Evolutionary conservation across 2,888 invertebrate genomes (phyloP), one percentile per base, ranked within the genome.

Genomic region (Agonopterix arenella): DNA sequence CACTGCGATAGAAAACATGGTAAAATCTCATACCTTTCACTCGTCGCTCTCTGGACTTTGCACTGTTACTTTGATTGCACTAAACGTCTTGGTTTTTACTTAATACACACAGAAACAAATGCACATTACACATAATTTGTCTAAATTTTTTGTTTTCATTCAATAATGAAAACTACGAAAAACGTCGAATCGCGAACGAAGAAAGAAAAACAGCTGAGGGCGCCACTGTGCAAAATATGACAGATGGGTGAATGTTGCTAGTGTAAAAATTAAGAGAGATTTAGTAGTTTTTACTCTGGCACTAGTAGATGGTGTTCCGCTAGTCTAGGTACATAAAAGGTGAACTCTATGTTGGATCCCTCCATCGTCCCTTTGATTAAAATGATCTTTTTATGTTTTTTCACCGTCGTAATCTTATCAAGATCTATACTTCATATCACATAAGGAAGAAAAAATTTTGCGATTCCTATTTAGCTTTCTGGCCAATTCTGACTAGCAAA

Each of bases 151-250:
- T 66, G 61, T 72, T 69, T 59, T 66, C 62, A 60, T 62, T 54
- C 44, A 65, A 43, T 16, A 11, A 54, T 55, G 52, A 55, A 65
- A 71, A 70, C 58, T 64, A 68, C 63, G 44, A 44, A n/a, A 11
- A 40, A 7, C 44, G 28, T 66, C 62, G 66, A 66, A 58, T 66
- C 61, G 58, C 59, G 59, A 66, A 40, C 13, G n/a, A 51, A 54
- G 44, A 60, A 63, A 64, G 44, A 60, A 63, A 64, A 64, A 58
- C 53, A 55, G 61, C 59, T 59, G 65, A 63, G 64, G 71, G 72
- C 75, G 74, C 73, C 54, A 64, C 62, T 54, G 53, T 45, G 41
- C 43, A 28, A 28, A 18, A 28, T 5, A 1, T 28, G 40, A 40
- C 40, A n/a, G 9, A 4, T 40, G 9, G n/a, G 40, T 40, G 9